These are phyloP conservation scores for Gymnocypris eckloni DNA, from an alignment of 2,797 vertebrate genomes.

Conservation along the genomic window DNA sequence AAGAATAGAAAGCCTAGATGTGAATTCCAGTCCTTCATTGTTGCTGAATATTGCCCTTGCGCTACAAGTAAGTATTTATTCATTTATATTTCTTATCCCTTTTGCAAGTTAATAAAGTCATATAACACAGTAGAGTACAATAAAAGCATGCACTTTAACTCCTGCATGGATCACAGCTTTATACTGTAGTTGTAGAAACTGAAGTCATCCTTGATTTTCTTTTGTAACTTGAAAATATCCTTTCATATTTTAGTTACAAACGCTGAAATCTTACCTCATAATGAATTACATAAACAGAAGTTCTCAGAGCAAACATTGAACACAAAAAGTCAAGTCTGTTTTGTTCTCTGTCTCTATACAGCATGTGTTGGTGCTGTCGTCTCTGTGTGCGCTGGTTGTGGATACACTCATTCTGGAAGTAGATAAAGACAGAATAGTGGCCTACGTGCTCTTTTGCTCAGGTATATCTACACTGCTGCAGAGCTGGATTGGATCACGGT, in stretches of 20 bases:
- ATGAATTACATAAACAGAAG: not conserved
- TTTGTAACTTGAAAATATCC: not conserved
- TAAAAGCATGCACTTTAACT: slow-evolving; percentile 5
- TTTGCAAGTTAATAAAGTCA: not conserved
- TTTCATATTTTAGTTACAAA: not conserved
- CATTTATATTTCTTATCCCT: not conserved
- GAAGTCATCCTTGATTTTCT: not conserved
- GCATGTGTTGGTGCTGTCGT: slow-evolving; percentile 82
- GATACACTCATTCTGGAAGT: slow-evolving; percentile 73
- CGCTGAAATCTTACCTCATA: not conserved
- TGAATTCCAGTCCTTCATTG: slow-evolving; percentile 49
- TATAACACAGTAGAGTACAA: not conserved
- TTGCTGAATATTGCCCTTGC: slow-evolving; percentile 62
- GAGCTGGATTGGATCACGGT: slow-evolving; percentile 82
- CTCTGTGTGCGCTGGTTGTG: slow-evolving; percentile 78
- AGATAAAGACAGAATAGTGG: slow-evolving; percentile 73
- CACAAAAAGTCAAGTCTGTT: not conserved
- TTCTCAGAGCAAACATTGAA: no score
- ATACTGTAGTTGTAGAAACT: not conserved
- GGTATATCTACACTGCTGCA: slow-evolving; percentile 81
- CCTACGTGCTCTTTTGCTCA: slow-evolving; percentile 80
- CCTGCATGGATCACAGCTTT: not conserved
- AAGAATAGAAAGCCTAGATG: slow-evolving; percentile 37
- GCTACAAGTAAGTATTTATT: slow-evolving; percentile 59
- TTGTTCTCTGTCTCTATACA: slow-evolving; percentile 54